These are phyloP conservation scores for Myotis brandtii DNA, from an alignment of 2,113 vertebrate species.

Conservation along the genomic window DNA sequence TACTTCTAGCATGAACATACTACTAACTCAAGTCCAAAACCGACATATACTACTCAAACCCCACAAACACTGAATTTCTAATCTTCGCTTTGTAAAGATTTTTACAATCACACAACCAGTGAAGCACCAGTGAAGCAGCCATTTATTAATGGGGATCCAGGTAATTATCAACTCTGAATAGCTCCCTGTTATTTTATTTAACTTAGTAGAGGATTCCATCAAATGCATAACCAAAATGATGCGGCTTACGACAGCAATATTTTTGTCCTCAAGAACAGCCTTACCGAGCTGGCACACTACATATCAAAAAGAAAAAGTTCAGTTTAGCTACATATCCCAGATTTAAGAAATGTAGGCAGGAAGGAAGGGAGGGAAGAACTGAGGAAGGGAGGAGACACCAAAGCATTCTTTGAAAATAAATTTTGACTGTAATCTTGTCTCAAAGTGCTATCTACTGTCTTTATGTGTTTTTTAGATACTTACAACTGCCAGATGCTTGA, in stretches of 20 bases:
- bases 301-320: constrained; percentile 76
- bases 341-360: not conserved
- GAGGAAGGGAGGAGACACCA: not conserved
- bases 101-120: not conserved
- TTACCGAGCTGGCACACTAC: constrained; percentile 84
- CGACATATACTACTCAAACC: not conserved
- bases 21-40: constrained; percentile 17
- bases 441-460: not conserved
- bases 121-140: not conserved
- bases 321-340: constrained; percentile 71
- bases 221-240: constrained; percentile 82
- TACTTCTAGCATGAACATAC: not conserved
- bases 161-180: constrained; percentile 22
- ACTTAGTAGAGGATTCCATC: constrained; percentile 68
- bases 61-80: not conserved
- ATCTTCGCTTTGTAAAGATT: not conserved
- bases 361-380: not conserved
- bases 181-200: constrained; percentile 42
- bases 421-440: constrained; percentile 1
- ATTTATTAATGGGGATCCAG: constrained; percentile 30
- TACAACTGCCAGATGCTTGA: constrained; percentile 99
- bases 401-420: constrained; percentile 64
- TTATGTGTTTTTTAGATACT: constrained; percentile 82
- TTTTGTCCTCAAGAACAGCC: constrained; percentile 81
- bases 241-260: constrained; percentile 80